phyloP scores from a whole-genome alignment of 2,113 vertebrate species.

The Tragelaphus scriptus region DNA sequence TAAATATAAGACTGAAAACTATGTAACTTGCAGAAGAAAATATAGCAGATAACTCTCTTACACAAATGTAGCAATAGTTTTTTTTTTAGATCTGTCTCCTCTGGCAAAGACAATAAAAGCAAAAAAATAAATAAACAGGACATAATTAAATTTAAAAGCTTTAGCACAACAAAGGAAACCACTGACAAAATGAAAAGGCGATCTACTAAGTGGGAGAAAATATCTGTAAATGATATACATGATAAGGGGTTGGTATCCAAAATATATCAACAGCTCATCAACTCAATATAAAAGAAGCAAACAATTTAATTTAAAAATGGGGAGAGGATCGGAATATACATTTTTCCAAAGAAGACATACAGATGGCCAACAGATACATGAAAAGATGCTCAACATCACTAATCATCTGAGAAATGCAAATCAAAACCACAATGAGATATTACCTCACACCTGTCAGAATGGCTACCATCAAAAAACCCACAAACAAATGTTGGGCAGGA shows the following conservation, averaged over 20 bases:
- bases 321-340: neutral
- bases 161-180: neutral
- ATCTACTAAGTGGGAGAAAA: neutral
- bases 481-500: neutral
- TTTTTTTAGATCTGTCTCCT: neutral
- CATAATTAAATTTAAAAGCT: neutral
- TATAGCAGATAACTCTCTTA: neutral
- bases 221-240: neutral
- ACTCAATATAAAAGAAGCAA: neutral
- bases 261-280: neutral
- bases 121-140: neutral
- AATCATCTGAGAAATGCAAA: neutral
- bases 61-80: neutral
- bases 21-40: neutral
- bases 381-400: neutral
- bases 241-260: neutral
- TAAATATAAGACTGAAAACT: neutral
- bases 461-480: neutral
- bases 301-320: neutral
- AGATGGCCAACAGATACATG: neutral
- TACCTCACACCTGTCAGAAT: neutral
- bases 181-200: neutral
- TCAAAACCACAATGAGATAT: neutral
- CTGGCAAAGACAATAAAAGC: neutral
- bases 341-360: neutral